phyloP scores from a whole-genome alignment of 2,888 invertebrate species.

The Synanthedon vespiformis region DNA sequence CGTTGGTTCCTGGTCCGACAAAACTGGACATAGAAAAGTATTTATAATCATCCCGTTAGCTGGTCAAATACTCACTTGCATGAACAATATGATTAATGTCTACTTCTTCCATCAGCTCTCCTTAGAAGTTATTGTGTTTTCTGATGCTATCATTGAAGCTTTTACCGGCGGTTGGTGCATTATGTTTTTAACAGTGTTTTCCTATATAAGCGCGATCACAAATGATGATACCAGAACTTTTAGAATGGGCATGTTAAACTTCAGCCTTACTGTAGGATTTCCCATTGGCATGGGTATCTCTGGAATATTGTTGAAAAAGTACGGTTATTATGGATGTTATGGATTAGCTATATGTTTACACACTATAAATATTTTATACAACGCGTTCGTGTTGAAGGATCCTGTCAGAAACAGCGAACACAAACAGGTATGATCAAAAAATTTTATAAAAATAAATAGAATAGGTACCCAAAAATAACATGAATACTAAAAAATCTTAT shows the following conservation, averaged over 20 bases:
- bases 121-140: conserved; percentile 79
- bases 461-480: too few relatives aligned
- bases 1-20: conserved; percentile 81
- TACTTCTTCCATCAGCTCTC: conserved; percentile 79
- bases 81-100: conserved; percentile 80
- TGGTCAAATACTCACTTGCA: conserved; percentile 77
- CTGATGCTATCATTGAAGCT: conserved; percentile 81
- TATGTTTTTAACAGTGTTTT: conserved; percentile 83
- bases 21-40: conserved; percentile 75
- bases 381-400: conserved; percentile 75
- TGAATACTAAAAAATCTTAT: too few relatives aligned
- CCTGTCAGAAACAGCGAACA: conserved; percentile 44
- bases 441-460: too few relatives aligned
- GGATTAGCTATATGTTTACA: conserved; percentile 75
- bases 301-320: conserved; percentile 76
- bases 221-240: conserved; percentile 81
- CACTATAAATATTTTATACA: conserved; percentile 76
- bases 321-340: conserved; percentile 84
- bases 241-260: conserved; percentile 85
- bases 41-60: conserved; percentile 79
- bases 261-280: conserved; percentile 86
- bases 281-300: conserved; percentile 89
- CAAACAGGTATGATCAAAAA: conserved; percentile 27
- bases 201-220: conserved; percentile 86
- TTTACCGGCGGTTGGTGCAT: conserved; percentile 85